Evolutionary conservation across 2,113 vertebrate genomes (phyloP).

Genomic region (Ochotona princeps): DNA sequence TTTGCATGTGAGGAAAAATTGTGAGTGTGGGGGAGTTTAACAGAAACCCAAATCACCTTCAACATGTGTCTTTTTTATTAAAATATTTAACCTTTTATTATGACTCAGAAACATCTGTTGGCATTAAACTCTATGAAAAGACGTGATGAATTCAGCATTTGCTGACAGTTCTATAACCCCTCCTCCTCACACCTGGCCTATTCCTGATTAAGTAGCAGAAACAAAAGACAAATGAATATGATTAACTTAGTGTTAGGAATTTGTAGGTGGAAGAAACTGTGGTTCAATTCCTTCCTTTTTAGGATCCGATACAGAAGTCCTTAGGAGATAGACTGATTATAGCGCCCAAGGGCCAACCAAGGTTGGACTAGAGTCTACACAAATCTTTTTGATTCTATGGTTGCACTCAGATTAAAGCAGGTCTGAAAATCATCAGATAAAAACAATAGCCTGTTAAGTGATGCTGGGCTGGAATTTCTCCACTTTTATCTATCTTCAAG

Average conservation of each 20-base stretch:
- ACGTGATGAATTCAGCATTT: neutral
- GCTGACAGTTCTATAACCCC: neutral
- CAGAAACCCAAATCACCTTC: conserved; percentile 78
- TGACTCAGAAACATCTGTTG: conserved; percentile 70
- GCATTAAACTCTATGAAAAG: conserved; percentile 12
- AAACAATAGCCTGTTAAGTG: neutral
- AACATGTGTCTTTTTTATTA: conserved; percentile 82
- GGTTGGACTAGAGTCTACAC: too few relatives aligned
- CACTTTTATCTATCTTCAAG: neutral
- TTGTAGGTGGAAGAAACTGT: neutral
- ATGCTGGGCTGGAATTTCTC: neutral
- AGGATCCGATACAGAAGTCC: neutral
- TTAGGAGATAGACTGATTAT: neutral
- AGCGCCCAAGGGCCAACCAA: neutral
- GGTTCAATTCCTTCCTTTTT: neutral
- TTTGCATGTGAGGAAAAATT: conserved; percentile 80
- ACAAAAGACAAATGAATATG: conserved; percentile 41
- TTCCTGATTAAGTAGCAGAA: neutral
- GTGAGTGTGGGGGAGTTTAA: conserved; percentile 51
- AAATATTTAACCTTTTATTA: conserved; percentile 83
- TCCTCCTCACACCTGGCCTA: conserved; percentile 59
- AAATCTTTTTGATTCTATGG: neutral
- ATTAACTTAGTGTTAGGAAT: neutral
- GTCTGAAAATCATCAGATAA: too few relatives aligned
- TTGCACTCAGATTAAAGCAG: neutral